phyloP scores from a whole-genome alignment of 2,797 vertebrate species.

The Phaenicophaeus curvirostris region DNA sequence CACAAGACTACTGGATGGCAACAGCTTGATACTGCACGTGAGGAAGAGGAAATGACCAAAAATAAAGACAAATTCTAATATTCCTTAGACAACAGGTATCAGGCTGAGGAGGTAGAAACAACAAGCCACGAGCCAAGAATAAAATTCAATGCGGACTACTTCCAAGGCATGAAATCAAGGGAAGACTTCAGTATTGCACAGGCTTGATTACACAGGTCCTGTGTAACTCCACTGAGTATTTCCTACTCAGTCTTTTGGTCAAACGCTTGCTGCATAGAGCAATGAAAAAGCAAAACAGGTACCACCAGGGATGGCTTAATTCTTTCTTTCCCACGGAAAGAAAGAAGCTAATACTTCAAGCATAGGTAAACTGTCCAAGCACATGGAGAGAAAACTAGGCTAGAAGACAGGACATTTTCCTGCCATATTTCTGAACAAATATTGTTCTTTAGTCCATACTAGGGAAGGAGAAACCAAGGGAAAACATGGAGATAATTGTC shows the following conservation, averaged over 20 bases:
- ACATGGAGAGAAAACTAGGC: background rate
- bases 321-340: background rate
- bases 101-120: background rate
- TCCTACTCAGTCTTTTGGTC: background rate
- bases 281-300: background rate
- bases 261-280: background rate
- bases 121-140: background rate
- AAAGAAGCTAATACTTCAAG: background rate
- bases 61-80: background rate
- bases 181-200: background rate
- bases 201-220: background rate
- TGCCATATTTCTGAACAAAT: background rate
- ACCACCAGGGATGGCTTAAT: background rate
- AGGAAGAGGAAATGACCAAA: background rate
- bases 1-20: background rate
- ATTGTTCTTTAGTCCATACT: background rate
- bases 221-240: background rate
- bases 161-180: background rate
- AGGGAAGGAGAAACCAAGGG: background rate
- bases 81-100: background rate
- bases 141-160: background rate
- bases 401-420: background rate
- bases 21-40: background rate
- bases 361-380: background rate
- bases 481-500: background rate